Percentiles rank a stretch among this genome's conserved stretches.
Evolutionary conservation across 2,113 vertebrate species (phyloP).

Genomic region (Hirundichthys speculiger): DNA sequence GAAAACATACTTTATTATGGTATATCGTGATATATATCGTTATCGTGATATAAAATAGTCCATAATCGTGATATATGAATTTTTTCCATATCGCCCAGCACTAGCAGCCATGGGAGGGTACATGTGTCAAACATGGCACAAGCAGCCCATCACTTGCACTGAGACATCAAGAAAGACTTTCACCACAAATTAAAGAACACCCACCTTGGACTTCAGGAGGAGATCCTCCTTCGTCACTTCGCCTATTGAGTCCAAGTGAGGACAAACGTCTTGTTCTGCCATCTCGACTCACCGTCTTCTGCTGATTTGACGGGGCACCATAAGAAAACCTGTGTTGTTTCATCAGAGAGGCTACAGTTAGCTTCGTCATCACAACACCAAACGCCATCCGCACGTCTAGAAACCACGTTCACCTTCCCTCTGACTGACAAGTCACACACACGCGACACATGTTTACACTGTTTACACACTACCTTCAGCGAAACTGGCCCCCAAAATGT

Average conservation of each 20-base stretch:
- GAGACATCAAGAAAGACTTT: not conserved
- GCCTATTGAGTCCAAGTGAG: constrained; percentile 93
- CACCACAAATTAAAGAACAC: constrained; percentile 26
- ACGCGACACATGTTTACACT: not conserved
- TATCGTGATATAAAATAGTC: too few relatives aligned
- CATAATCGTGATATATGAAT: too few relatives aligned
- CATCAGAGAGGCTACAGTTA: constrained; percentile 28
- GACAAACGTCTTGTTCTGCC: constrained; percentile 88
- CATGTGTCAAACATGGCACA: too few relatives aligned
- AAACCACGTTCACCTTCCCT: not conserved
- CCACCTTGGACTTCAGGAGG: constrained; percentile 94
- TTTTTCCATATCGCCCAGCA: too few relatives aligned
- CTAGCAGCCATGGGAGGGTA: too few relatives aligned
- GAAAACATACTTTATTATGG: too few relatives aligned
- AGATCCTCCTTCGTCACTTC: constrained; percentile 96
- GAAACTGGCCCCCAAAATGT: not conserved
- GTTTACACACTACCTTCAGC: too few relatives aligned
- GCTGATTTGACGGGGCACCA: constrained; percentile 19
- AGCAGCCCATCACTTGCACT: not conserved
- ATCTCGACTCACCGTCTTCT: constrained; percentile 75
- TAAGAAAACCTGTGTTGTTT: constrained; percentile 2
- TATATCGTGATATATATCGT: too few relatives aligned
- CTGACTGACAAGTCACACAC: not conserved
- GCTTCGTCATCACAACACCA: constrained; percentile 2
- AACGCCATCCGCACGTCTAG: not conserved